Conservation (phyloP, 2,888 invertebrate genomes). For the Oasisia sp. region DNA sequence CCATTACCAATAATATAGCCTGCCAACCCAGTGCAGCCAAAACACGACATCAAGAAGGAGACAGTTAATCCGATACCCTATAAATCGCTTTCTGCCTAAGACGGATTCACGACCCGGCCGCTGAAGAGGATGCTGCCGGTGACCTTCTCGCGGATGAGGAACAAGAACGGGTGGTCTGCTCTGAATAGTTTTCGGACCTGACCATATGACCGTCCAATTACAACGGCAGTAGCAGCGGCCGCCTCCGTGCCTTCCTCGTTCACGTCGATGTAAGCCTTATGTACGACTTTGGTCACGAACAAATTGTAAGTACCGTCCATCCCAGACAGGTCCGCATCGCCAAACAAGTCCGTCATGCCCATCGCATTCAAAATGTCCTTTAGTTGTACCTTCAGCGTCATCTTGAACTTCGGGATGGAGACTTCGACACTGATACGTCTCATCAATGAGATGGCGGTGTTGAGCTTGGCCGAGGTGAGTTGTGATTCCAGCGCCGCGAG, state of each 20-base stretch:
- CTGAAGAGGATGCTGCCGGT: slow-evolving; percentile 33
- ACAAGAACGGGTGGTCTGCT: slow-evolving; percentile 59
- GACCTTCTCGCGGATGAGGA: slow-evolving; percentile 48
- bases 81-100: neutral
- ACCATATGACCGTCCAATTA: neutral
- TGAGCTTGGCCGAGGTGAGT: slow-evolving; percentile 23
- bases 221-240: slow-evolving; percentile 53
- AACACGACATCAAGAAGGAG: neutral
- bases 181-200: slow-evolving; percentile 30
- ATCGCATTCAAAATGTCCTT: slow-evolving; percentile 44
- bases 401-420: slow-evolving; percentile 51
- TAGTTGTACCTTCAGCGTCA: slow-evolving; percentile 47
- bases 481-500: slow-evolving; percentile 37
- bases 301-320: slow-evolving; percentile 46
- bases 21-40: neutral
- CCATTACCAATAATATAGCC: neutral
- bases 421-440: slow-evolving; percentile 33
- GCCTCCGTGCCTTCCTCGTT: slow-evolving; percentile 63
- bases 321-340: slow-evolving; percentile 54
- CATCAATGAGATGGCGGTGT: neutral
- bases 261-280: slow-evolving; percentile 61
- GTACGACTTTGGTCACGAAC: slow-evolving; percentile 52
- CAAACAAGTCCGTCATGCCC: slow-evolving; percentile 53
- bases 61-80: neutral
- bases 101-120: slow-evolving; percentile 23